Percentiles rank a stretch among this genome's conserved stretches.
Evolutionary conservation across 64 coral and sea anemone genomes (phyloP).

Genomic region (Actinia tenebrosa): DNA sequence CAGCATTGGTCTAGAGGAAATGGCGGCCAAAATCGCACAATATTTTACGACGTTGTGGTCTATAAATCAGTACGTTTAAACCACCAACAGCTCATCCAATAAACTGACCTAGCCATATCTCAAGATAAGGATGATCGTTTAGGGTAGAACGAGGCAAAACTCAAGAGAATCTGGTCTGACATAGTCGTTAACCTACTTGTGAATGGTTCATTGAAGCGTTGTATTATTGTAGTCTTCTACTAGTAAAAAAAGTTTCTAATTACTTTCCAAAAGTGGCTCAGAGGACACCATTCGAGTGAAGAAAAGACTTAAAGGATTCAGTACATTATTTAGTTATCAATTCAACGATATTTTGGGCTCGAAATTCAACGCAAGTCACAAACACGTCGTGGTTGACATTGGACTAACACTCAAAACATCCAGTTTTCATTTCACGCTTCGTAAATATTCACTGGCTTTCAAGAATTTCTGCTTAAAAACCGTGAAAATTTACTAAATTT

Average conservation of each 20-base stretch:
- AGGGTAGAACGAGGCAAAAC: not conserved
- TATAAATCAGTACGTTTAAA: slow-evolving; percentile 7
- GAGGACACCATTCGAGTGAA: not conserved
- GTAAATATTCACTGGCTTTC: slow-evolving; percentile 3
- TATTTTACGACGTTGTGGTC: slow-evolving; percentile 5
- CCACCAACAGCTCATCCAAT: slow-evolving; percentile 9
- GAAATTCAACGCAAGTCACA: not conserved
- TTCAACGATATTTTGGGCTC: not conserved
- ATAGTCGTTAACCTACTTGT: not conserved
- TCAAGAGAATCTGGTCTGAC: not conserved
- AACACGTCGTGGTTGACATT: not conserved
- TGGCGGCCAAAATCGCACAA: not conserved
- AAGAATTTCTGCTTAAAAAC: not conserved
- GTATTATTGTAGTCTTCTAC: not conserved
- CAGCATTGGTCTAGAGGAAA: not conserved
- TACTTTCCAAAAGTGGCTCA: not conserved
- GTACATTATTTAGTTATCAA: not conserved
- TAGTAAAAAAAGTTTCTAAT: not conserved
- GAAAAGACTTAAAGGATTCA: not conserved
- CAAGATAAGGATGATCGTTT: not conserved
- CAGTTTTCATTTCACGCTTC: not conserved
- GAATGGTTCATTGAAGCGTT: slow-evolving; percentile 22
- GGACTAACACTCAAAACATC: not conserved
- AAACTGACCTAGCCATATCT: not conserved
- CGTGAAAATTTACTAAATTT: not conserved